These are phyloP conservation scores for Emydoidea blandingii DNA, from an alignment of 2,797 vertebrate species.

Conservation along the genomic window DNA sequence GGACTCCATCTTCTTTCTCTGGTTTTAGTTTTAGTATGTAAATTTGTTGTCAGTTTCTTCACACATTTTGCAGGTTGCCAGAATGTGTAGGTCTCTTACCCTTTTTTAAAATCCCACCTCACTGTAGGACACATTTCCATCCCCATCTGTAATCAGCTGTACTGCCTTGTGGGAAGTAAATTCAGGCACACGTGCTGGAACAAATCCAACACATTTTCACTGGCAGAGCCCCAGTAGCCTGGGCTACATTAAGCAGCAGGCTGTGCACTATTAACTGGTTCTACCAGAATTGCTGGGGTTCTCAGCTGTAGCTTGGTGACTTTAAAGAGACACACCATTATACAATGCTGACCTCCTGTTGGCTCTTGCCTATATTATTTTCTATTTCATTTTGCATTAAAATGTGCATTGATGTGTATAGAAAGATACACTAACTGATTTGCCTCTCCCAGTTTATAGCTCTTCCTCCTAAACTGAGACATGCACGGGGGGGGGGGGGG, in stretches of 20 bases:
- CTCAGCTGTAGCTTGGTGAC: background rate
- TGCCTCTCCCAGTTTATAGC: background rate
- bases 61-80: background rate
- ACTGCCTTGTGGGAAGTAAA: background rate
- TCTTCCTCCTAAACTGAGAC: background rate
- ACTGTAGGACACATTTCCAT: background rate
- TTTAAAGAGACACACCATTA: background rate
- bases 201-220: background rate
- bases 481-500: no score
- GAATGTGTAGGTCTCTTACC: background rate
- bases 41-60: background rate
- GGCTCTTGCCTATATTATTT: background rate
- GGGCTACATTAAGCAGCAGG: background rate
- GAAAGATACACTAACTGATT: background rate
- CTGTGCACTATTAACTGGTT: background rate
- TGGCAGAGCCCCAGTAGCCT: constrained; percentile 13
- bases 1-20: background rate
- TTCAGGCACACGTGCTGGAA: background rate
- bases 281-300: background rate
- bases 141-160: background rate
- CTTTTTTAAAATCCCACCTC: accelerated
- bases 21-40: background rate
- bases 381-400: background rate
- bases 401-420: background rate
- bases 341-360: background rate